Evolutionary conservation across 2,113 vertebrate species (phyloP).

Genomic region (Tympanuchus pallidicinctus): DNA sequence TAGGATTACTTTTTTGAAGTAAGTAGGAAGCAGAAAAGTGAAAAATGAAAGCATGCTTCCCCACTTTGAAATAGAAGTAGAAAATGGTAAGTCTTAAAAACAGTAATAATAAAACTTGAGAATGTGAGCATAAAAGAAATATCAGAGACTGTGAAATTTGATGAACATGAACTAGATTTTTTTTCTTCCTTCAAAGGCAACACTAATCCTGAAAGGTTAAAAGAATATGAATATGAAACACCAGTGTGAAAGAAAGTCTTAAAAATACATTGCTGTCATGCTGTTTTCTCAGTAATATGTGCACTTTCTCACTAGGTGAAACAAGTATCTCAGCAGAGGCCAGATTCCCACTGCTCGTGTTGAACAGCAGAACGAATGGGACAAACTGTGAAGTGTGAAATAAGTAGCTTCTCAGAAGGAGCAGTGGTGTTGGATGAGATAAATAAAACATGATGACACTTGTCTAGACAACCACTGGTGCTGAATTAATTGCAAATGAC

Average conservation of each 20-base stretch:
- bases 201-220: conserved; percentile 28
- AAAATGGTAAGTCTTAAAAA: neutral
- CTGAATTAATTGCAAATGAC: conserved; percentile 24
- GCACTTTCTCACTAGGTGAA: neutral
- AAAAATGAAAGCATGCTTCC: neutral
- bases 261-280: neutral
- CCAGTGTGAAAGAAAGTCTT: conserved; percentile 9
- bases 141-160: neutral
- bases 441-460: conserved; percentile 50
- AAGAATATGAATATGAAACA: conserved; percentile 33
- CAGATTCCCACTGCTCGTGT: neutral
- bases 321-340: neutral
- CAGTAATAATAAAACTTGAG: neutral
- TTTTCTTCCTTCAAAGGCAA: conserved; percentile 1
- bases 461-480: neutral
- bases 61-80: neutral
- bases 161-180: neutral
- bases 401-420: conserved; percentile 15
- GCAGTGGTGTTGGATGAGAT: neutral
- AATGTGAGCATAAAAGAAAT: neutral
- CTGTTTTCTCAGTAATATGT: neutral
- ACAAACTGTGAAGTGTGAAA: conserved; percentile 23
- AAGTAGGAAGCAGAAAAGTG: neutral
- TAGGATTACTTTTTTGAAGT: neutral
- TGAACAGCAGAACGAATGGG: neutral